phyloP scores from a whole-genome alignment of 2,113 vertebrate species.

The Sander lucioperca region DNA sequence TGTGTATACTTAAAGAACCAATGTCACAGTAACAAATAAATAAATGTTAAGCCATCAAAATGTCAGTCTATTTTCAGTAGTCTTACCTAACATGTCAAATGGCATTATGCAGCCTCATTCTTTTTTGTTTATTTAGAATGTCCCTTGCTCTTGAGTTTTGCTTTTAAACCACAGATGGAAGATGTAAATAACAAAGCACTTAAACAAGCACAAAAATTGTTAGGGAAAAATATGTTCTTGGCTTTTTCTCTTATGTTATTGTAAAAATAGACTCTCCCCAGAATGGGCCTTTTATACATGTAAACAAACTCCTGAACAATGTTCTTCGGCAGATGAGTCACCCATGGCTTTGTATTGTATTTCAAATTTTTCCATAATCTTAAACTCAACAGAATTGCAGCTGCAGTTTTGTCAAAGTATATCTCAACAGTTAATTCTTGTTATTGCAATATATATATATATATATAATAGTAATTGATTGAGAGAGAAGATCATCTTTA shows the following conservation, averaged over 20 bases:
- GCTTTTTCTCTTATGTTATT: background rate
- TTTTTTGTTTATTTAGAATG: constrained; percentile 50
- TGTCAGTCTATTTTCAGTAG: constrained; percentile 58
- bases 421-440: constrained; percentile 1
- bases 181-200: constrained; percentile 38
- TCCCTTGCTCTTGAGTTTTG: constrained; percentile 27
- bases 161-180: constrained; percentile 44
- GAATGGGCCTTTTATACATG: constrained; percentile 19
- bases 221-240: constrained; percentile 6
- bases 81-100: constrained; percentile 57
- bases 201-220: background rate
- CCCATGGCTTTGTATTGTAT: constrained; percentile 21
- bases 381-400: constrained; percentile 5
- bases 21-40: constrained; percentile 50
- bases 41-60: constrained; percentile 65
- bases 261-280: constrained; percentile 20
- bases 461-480: background rate
- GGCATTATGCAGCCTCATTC: constrained; percentile 32
- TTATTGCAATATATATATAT: background rate
- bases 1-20: constrained; percentile 44
- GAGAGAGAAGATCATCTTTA: background rate
- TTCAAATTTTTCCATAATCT: background rate
- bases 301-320: constrained; percentile 38
- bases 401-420: background rate
- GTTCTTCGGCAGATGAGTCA: constrained; percentile 15